Percentiles rank a stretch among this genome's conserved stretches.
These are phyloP conservation scores for Ochropacha duplaris DNA, from an alignment of 2,888 invertebrate species.

Conservation along the genomic window DNA sequence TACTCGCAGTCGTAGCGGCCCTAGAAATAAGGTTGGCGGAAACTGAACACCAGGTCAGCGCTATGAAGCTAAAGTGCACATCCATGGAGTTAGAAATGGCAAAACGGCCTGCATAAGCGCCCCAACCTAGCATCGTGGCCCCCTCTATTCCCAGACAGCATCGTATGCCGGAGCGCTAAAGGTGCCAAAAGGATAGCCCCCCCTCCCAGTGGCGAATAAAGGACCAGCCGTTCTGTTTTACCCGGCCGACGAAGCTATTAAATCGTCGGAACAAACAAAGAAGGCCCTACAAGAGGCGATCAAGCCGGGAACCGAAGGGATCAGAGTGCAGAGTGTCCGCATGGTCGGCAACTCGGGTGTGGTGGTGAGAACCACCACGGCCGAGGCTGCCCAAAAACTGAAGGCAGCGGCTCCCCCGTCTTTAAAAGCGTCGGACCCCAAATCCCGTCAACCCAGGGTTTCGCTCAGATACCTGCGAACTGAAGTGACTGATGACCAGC, in stretches of 20 bases:
- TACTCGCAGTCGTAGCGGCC: not conserved
- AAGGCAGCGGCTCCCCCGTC: conserved; percentile 7
- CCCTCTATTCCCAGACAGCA: accelerated
- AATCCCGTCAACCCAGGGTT: conserved; percentile 5
- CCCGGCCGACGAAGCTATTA: not conserved
- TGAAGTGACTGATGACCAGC: accelerated
- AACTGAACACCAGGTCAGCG: not conserved
- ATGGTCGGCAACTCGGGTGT: conserved; percentile 11
- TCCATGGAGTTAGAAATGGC: not conserved
- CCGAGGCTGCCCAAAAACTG: conserved; percentile 5
- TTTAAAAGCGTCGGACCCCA: conserved; percentile 8
- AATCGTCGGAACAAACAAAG: conserved; percentile 11
- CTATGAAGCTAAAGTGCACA: not conserved
- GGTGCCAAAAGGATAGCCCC: not conserved
- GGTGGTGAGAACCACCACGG: conserved; percentile 9
- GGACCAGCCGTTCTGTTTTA: conserved; percentile 16
- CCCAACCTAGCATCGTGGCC: not conserved
- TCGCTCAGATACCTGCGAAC: not conserved
- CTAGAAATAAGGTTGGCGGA: conserved; percentile 2
- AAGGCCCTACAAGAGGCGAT: not conserved
- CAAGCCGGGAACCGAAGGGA: accelerated
- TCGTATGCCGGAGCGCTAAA: not conserved
- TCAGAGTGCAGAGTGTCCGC: conserved; percentile 7
- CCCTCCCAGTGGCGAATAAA: not conserved
- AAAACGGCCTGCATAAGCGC: not conserved